A percentile compares a stretch with the other conserved stretches of the same genome.
Conservation (phyloP, 2,113 vertebrate species). For the Passer domesticus region DNA sequence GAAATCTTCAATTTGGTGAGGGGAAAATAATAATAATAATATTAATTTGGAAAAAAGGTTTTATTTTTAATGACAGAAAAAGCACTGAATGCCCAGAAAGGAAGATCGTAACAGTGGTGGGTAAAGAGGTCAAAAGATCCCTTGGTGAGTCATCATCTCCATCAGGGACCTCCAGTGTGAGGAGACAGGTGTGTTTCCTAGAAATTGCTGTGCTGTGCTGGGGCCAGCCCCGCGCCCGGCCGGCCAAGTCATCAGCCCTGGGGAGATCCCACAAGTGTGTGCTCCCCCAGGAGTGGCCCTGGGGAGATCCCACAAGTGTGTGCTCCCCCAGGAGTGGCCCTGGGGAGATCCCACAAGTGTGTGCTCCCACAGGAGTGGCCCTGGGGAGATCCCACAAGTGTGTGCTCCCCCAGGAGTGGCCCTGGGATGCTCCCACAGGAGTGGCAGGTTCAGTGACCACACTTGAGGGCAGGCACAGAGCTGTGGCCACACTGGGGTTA, state of each 20-base stretch:
- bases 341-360: not conserved
- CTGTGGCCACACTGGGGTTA: not conserved
- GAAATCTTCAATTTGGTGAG: not conserved
- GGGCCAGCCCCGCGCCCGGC: accelerated
- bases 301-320: not conserved
- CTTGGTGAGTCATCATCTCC: not conserved
- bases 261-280: not conserved
- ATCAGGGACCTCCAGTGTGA: not conserved
- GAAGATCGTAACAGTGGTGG: accelerated
- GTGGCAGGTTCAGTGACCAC: accelerated
- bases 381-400: too few species aligned
- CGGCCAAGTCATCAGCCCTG: accelerated
- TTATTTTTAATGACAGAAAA: conserved; percentile 2
- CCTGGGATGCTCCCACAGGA: not conserved
- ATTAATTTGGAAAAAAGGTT: not conserved
- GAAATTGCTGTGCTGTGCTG: accelerated
- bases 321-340: not conserved
- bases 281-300: not conserved
- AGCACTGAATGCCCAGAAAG: not conserved
- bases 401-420: accelerated
- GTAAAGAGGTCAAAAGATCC: not conserved
- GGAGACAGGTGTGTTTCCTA: not conserved
- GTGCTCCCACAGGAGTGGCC: accelerated
- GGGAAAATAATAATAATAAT: not conserved
- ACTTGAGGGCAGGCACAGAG: not conserved